phyloP scores from a whole-genome alignment of 2,113 vertebrate genomes.

The Oriolus oriolus region DNA sequence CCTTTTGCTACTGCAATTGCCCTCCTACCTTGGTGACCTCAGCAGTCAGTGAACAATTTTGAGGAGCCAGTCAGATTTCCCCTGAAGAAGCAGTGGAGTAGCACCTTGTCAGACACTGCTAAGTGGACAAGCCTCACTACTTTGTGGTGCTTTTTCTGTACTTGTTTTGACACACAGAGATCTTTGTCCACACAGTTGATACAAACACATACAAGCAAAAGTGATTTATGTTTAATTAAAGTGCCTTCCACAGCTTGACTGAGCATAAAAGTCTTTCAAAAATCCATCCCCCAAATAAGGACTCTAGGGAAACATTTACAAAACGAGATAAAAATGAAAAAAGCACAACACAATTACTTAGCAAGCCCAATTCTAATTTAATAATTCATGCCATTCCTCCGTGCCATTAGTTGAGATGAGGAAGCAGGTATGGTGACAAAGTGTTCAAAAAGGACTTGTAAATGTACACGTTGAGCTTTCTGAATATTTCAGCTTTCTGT shows the following conservation, averaged over 20 bases:
- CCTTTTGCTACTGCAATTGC: background rate
- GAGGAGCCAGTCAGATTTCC: background rate
- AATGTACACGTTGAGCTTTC: background rate
- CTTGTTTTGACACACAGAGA: slow-evolving; percentile 7
- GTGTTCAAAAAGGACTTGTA: background rate
- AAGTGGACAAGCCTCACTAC: background rate
- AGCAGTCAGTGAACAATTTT: background rate
- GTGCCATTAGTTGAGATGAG: background rate
- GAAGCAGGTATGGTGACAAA: background rate
- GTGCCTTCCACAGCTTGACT: slow-evolving; percentile 10
- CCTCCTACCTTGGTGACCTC: background rate
- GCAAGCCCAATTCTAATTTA: background rate
- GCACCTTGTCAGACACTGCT: background rate
- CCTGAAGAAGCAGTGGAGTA: background rate
- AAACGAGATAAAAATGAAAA: background rate
- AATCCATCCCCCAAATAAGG: background rate
- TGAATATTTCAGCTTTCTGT: background rate
- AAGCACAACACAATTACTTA: background rate
- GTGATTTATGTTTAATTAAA: slow-evolving; percentile 56
- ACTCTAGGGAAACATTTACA: background rate
- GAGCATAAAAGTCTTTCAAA: slow-evolving; percentile 18
- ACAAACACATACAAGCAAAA: background rate
- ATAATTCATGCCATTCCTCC: background rate
- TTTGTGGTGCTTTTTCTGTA: background rate
- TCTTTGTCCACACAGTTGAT: background rate